Evolutionary conservation across 1,140 invertebrate genomes (phyloP).

Genomic region (Calliopsis andreniformis): DNA sequence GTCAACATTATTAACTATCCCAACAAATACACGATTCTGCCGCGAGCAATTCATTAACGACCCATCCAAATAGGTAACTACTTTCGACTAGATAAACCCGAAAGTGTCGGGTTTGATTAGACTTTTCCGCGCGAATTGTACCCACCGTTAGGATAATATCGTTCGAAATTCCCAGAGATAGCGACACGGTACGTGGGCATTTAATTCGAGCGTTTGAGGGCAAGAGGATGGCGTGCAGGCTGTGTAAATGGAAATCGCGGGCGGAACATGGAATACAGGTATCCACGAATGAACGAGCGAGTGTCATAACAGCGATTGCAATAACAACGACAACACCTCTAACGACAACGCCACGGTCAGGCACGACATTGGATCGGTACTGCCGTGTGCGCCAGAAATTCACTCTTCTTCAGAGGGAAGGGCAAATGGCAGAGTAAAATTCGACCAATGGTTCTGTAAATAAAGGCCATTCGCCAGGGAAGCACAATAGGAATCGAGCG

Average conservation of each 20-base stretch:
- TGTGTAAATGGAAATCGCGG: slow-evolving; percentile 38
- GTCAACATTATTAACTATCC: slow-evolving; percentile 41
- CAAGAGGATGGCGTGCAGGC: slow-evolving; percentile 8
- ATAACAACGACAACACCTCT: slow-evolving; percentile 25
- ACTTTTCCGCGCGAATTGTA: background rate
- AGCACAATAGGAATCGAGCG: slow-evolving; percentile 31
- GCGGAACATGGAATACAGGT: slow-evolving; percentile 17
- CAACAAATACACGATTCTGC: slow-evolving; percentile 13
- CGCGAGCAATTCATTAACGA: slow-evolving; percentile 17
- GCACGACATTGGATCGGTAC: slow-evolving; percentile 7
- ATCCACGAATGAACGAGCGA: slow-evolving; percentile 27
- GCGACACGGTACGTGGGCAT: background rate
- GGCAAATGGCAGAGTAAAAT: slow-evolving; percentile 42
- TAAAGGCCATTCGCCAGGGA: slow-evolving; percentile 37
- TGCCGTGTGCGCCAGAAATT: slow-evolving; percentile 34
- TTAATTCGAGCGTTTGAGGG: slow-evolving; percentile 27
- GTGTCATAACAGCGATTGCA: slow-evolving; percentile 30
- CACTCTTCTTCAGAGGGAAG: slow-evolving; percentile 38
- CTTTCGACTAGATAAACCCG: slow-evolving; percentile 20
- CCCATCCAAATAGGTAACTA: background rate
- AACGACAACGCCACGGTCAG: slow-evolving; percentile 37
- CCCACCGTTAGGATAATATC: background rate
- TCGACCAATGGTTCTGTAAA: slow-evolving; percentile 51
- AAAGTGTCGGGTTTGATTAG: background rate
- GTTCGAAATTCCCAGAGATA: slow-evolving; percentile 1